A percentile compares a stretch with the other conserved stretches of the same genome.
phyloP scores from a whole-genome alignment of 2,888 invertebrate genomes.

The Perizoma flavofasciatum region DNA sequence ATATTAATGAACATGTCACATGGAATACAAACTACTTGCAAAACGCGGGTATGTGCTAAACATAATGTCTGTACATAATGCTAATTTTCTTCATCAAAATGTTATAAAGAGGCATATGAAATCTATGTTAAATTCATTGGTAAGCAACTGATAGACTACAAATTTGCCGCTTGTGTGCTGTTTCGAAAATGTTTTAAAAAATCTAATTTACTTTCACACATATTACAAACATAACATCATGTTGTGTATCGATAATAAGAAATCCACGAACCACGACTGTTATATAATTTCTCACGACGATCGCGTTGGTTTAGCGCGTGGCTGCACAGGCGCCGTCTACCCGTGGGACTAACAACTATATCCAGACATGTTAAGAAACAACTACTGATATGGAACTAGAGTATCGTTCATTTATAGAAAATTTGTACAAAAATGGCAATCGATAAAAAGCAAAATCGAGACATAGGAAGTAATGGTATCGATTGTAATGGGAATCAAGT shows the following conservation, averaged over 20 bases:
- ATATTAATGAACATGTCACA: too few species aligned
- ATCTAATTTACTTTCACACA: conserved; percentile 15
- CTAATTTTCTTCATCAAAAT: too few species aligned
- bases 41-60: too few species aligned
- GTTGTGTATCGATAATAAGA: conserved; percentile 47
- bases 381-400: conserved; percentile 46
- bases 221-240: conserved; percentile 27
- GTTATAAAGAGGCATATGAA: too few species aligned
- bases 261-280: conserved; percentile 69
- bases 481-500: conserved; percentile 19
- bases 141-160: too few species aligned
- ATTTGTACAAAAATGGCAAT: conserved; percentile 29
- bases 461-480: conserved; percentile 27
- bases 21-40: too few species aligned
- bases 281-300: conserved; percentile 76
- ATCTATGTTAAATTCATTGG: too few species aligned
- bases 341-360: conserved; percentile 55
- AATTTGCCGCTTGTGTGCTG: neutral
- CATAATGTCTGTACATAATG: too few species aligned
- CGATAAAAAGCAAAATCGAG: conserved; percentile 26
- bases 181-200: neutral
- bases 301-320: conserved; percentile 58
- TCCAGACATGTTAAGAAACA: conserved; percentile 26
- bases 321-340: conserved; percentile 51
- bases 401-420: conserved; percentile 38